Base-by-base conservation (phyloP, 2,113 vertebrate genomes). In the Dasyornis broadbenti region DNA sequence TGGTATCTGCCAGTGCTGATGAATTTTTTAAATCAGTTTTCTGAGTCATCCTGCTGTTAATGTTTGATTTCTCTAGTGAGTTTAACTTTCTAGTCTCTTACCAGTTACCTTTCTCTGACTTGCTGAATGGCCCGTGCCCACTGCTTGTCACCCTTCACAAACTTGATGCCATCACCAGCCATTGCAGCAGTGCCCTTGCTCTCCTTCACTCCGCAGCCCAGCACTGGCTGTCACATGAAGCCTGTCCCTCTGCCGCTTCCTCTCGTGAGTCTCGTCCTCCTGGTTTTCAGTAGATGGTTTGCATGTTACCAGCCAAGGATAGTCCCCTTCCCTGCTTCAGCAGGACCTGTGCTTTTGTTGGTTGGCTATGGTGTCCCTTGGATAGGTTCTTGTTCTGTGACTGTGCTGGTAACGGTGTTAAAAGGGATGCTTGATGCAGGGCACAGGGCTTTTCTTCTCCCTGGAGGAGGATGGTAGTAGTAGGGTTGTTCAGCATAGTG, bases 351-450 rank as follows among this genome's bases (percentile, higher is more conserved):
- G 2, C 23, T 15, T 59, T 44, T 37, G 11, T 63, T 26, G 52
- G 19, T 19, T 44, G 11, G 57, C 40, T 0, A 1, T 37, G 40
- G n/a, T 61, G 66, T 47, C 22, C n/a, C 20, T 65, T 20, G 33
- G 30, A 42, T 9, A 9, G 64, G 15, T 40, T 42, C 27, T 69
- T 57, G 14, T 78, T 78, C 40, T 21, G 28, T 49, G 54, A 10
- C 27, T 11, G 11, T 60, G 56, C 42, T 50, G 57, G 6, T 49
- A 40, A 7, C 10, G 35, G 7, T 42, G 39, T 52, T 76, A 9
- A 11, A 45, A 27, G 31, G 61, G 10, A 1, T 39, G 53, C 21
- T 0, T 0, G 4, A 14, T 49, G 82, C 24, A 10, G 19, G 13
- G 16, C 21, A 8, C 1, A 5, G 22, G 28, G 23, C 44, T 57